A percentile compares a stretch with the other conserved stretches of the same genome.
Conservation (phyloP, 2,888 invertebrate genomes). For the Tridacna crocea region DNA sequence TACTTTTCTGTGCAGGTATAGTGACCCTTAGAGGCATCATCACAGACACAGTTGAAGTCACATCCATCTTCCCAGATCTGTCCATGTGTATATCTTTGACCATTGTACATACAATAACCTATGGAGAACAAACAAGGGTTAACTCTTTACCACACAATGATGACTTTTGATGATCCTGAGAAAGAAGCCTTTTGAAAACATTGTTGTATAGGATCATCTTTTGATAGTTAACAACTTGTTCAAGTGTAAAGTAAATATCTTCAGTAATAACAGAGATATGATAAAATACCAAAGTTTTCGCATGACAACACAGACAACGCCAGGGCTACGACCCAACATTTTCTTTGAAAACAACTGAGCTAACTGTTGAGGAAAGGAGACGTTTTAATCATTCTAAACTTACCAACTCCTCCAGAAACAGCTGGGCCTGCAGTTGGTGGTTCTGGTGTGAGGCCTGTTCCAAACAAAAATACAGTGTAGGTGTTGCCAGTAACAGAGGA, state of each 20-base stretch:
- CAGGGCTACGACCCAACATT: too few relatives aligned
- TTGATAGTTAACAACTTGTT: too few relatives aligned
- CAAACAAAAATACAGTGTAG: constrained; percentile 54
- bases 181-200: too few relatives aligned
- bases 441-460: constrained; percentile 67
- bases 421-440: constrained; percentile 66
- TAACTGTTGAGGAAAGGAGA: neutral
- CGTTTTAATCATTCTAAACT: neutral
- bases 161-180: too few relatives aligned
- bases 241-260: too few relatives aligned
- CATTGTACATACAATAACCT: constrained; percentile 71
- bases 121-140: neutral
- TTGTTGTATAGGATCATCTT: too few relatives aligned
- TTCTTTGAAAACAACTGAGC: too few relatives aligned
- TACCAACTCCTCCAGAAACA: constrained; percentile 67
- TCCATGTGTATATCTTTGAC: constrained; percentile 62
- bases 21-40: constrained; percentile 68
- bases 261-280: too few relatives aligned
- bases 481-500: constrained; percentile 55
- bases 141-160: too few relatives aligned
- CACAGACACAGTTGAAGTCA: constrained; percentile 71
- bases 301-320: too few relatives aligned
- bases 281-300: too few relatives aligned
- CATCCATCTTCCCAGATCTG: constrained; percentile 75
- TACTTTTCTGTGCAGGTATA: constrained; percentile 74